phyloP scores from a whole-genome alignment of 2,888 invertebrate species.

The Tiphia femorata region DNA sequence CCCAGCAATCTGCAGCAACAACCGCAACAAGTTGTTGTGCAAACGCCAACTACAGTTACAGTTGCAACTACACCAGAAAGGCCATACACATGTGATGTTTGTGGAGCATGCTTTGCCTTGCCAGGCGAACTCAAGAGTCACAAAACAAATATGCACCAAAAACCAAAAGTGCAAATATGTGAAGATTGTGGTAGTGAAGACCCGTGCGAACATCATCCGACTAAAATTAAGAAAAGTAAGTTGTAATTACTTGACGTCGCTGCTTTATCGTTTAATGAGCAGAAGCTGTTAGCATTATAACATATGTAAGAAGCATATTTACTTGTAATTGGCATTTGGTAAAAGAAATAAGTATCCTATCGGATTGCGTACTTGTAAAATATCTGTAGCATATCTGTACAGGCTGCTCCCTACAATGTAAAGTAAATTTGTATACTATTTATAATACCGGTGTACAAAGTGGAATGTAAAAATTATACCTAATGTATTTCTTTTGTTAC shows the following conservation, averaged over 20 bases:
- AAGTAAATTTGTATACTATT: too few relatives aligned
- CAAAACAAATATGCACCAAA: slow-evolving; percentile 69
- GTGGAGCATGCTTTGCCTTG: slow-evolving; percentile 69
- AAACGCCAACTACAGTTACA: slow-evolving; percentile 67
- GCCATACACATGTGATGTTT: slow-evolving; percentile 70
- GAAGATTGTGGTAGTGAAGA: slow-evolving; percentile 68
- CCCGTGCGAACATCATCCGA: slow-evolving; percentile 67
- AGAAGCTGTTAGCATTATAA: too few relatives aligned
- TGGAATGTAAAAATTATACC: neutral
- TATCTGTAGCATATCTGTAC: too few relatives aligned
- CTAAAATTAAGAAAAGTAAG: slow-evolving; percentile 67
- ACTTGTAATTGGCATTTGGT: too few relatives aligned
- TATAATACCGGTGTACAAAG: neutral
- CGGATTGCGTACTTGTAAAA: too few relatives aligned
- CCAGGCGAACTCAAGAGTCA: slow-evolving; percentile 70
- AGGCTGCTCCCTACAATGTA: neutral
- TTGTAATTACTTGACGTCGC: too few relatives aligned
- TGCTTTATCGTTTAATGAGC: too few relatives aligned
- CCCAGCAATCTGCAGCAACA: slow-evolving; percentile 64
- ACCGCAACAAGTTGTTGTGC: slow-evolving; percentile 68
- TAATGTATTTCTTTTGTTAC: slow-evolving; percentile 26
- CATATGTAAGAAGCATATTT: too few relatives aligned
- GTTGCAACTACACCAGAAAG: slow-evolving; percentile 65
- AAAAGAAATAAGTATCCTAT: too few relatives aligned
- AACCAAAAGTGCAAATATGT: slow-evolving; percentile 65